Evolutionary conservation across 1,140 invertebrate species (phyloP), one percentile per base, ranked within the genome.

Genomic region (Habropoda laboriosa): DNA sequence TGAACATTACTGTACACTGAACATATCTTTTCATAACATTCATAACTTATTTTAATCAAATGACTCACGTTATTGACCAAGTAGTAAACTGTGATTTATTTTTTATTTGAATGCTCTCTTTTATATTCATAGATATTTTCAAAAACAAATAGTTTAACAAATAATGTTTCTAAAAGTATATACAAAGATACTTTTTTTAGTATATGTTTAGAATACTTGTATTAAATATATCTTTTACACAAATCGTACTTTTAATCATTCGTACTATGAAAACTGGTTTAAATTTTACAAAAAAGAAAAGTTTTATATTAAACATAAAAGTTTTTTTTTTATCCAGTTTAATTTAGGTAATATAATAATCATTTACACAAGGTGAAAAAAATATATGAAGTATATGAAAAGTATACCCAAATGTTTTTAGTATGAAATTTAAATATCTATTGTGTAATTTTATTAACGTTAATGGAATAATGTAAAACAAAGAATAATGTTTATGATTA

Each of bases 341-440:
- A 64, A 55, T 81, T 71, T 18, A 27, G 49, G 32, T n/a, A 30
- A 68, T 71, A 35, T 21, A 63, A 68, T 35, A 27, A 32, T 66
- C 67, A 72, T 55, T 66, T 68, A 32, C 27, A 47, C 32, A 32
- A 78, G 79, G 35, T 68, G 16, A 45, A n/a, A 12, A 38, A 40
- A 67, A 75, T 81, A 53, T 49, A 53, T 72, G 68, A 79, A 32
- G 3, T 60, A 67, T n/a, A 38, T 67, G 47, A 49, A 49, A 87
- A 85, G 85, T 87, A 61, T 87, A 85, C 83, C 24, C 4, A 68
- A 63, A 63, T n/a, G 49, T 72, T 61, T 63, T 53, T 79, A 55
- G 57, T 53, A 61, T 30, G 45, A 51, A 13, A 53, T 27, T 49
- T 72, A 78, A 55, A 47, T 49, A 30, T 63, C 24, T 72, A 35